Percentiles rank a stretch among this genome's conserved stretches.
These are phyloP conservation scores for Dendrocopos noguchii DNA, from an alignment of 2,113 vertebrate genomes.

Conservation along the genomic window DNA sequence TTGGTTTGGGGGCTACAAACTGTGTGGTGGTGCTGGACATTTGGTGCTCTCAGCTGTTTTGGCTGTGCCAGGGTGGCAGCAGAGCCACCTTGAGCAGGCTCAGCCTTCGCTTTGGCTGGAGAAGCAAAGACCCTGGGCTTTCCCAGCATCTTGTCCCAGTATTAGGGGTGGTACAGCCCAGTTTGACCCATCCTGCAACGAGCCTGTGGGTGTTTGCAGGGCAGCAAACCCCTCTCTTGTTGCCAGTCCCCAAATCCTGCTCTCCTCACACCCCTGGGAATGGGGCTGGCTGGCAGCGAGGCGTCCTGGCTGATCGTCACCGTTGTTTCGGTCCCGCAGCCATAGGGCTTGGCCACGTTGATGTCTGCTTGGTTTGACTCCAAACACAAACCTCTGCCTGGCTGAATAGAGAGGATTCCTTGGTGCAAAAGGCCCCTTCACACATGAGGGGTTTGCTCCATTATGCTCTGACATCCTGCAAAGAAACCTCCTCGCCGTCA, in stretches of 20 bases:
- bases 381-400: neutral
- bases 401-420: constrained; percentile 30
- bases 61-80: neutral
- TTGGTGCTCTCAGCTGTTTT: neutral
- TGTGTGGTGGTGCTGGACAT: neutral
- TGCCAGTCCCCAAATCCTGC: neutral
- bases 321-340: accelerated
- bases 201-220: neutral
- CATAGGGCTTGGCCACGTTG: neutral
- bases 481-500: constrained; percentile 38
- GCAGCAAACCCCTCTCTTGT: neutral
- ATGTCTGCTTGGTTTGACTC: neutral
- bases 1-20: neutral
- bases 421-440: constrained; percentile 32
- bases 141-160: neutral
- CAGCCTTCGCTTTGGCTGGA: neutral
- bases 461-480: constrained; percentile 45
- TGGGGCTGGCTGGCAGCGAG: neutral
- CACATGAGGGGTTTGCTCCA: constrained; percentile 56
- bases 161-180: accelerated
- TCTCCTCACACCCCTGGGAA: accelerated
- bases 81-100: accelerated
- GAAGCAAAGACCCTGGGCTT: neutral
- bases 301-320: neutral
- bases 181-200: neutral